Evolutionary conservation across 2,888 invertebrate species (phyloP).

Genomic region (Cataglyphis albicans): DNA sequence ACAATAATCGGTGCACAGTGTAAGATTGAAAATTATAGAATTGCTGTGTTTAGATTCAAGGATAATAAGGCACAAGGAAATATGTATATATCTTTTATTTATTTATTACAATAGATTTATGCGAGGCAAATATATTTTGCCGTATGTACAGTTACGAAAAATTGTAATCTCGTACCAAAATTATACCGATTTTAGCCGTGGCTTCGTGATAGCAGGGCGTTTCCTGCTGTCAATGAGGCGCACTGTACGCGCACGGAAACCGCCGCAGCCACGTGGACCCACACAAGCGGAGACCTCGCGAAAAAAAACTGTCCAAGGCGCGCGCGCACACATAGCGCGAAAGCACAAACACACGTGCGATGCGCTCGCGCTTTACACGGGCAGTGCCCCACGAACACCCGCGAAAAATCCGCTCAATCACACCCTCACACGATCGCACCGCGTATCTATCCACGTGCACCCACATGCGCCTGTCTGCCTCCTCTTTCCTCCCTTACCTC

Average conservation of each 20-base stretch:
- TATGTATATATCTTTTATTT: background rate
- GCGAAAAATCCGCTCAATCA: constrained; percentile 77
- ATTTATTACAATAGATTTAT: background rate
- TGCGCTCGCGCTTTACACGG: constrained; percentile 48
- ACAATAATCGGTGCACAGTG: background rate
- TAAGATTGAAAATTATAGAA: background rate
- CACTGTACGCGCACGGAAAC: constrained; percentile 63
- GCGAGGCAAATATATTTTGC: background rate
- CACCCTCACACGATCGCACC: constrained; percentile 50
- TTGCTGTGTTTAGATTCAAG: background rate
- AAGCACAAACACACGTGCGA: constrained; percentile 10
- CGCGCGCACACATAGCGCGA: constrained; percentile 17
- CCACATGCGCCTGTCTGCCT: constrained; percentile 31
- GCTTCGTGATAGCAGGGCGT: constrained; percentile 64
- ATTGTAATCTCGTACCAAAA: constrained; percentile 13
- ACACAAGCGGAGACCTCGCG: constrained; percentile 57
- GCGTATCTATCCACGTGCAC: constrained; percentile 51
- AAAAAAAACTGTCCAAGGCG: constrained; percentile 73
- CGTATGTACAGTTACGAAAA: background rate
- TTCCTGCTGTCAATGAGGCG: constrained; percentile 74
- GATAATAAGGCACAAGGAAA: background rate
- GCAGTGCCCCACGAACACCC: constrained; percentile 63
- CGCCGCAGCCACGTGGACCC: constrained; percentile 66
- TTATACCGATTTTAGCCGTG: constrained; percentile 29
- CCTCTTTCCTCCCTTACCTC: background rate